Base-by-base conservation (phyloP, 1,140 invertebrate species). In the Elysia chlorotica region DNA sequence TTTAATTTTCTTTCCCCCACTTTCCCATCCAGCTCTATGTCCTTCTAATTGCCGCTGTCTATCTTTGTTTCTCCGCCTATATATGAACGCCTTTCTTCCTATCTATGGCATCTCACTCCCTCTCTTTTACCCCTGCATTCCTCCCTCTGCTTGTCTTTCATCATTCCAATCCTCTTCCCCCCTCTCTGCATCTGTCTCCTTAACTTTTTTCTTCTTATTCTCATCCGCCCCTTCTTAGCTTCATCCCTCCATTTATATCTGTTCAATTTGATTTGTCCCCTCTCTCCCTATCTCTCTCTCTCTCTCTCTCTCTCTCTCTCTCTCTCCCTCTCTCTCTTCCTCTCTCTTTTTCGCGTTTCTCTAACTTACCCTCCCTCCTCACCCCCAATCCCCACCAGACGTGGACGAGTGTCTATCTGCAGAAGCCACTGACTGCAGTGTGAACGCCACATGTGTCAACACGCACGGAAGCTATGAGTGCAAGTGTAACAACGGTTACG, bases 391-490 rank as follows among this genome's bases (percentile, higher is more conserved):
- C 33, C 23, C 62, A 6, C 1, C 77, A 82, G 81, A 81, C 33
- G 53, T 74, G 56, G 69, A 81, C 38, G 81, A 80, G 48, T 81
- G 78, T 65, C 38, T 56, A 1, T 67, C 66, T 54, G 78, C 71
- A n/a, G 92, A 91, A 14, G 67, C 33, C n/a, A 76, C 81, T 69
- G 54, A 59, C 21, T 96, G 94, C 85, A 90, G 94, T 85, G 82
- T 89, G 71, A 89, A 93, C 82, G 94, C 95, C 1, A 89, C 90
- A 31, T 97, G 96, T 87, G 89, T 91, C 70, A 96, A 96, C 88
- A 95, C 93, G 30, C 90, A 90, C 69, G 95, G 95, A 54, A 93
- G 92, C 76, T 97, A 95, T 87, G 90, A 91, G 57, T 97, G 95
- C 85, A 86, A 90, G 21, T 97, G 95, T 87, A 89, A 91, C 33